Evolutionary conservation across 2,797 vertebrate species (phyloP), one percentile per base, ranked within the genome.

Genomic region (Enteromius anoplus): DNA sequence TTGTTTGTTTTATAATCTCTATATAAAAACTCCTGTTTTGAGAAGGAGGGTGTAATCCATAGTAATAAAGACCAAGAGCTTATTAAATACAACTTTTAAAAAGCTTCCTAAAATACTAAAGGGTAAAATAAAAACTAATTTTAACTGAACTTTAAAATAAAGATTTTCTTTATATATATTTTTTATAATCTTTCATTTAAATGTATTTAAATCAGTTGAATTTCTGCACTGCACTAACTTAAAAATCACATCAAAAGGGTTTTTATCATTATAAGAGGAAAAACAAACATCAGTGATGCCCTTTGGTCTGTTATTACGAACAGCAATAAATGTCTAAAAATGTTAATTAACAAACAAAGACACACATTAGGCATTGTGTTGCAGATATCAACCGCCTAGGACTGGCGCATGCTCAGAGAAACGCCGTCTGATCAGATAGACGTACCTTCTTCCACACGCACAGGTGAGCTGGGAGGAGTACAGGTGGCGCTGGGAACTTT

Each of bases 381-480:
- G 86, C 81, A 64, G 66, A 58, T 80, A 82, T 66, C 82, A 84
- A 87, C 80, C 85, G 71, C 49, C 45, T 73, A 78, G 83, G 88
- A 84, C 88, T 78, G 70, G 76, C 34, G 87, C 92, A 92, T 93
- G 93, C 91, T 85, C 69, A 72, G 66, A 73, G 32, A 64, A 40
- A 71, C 8, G 11, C 19, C 0, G 19, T 53, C 40, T 29, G 26
- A 34, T 11, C 37, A 32, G 88, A 73, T 5, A 15, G 49, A 91
- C 97, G 32, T 97, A 99, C 98, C 98, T 96, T 98, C 97, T 85
- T 97, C 97, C 87, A 94, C 92, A 92, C 95, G 95, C 86, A 96
- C 87, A 0, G 97, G 98, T 19, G 97, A 97, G 85, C 97, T 97
- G 80, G 97, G 97, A 45, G 97, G 97, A 0, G 97, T 97, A 87